Base-by-base conservation (phyloP, 2,113 vertebrate genomes). In the Eptesicus fuscus region DNA sequence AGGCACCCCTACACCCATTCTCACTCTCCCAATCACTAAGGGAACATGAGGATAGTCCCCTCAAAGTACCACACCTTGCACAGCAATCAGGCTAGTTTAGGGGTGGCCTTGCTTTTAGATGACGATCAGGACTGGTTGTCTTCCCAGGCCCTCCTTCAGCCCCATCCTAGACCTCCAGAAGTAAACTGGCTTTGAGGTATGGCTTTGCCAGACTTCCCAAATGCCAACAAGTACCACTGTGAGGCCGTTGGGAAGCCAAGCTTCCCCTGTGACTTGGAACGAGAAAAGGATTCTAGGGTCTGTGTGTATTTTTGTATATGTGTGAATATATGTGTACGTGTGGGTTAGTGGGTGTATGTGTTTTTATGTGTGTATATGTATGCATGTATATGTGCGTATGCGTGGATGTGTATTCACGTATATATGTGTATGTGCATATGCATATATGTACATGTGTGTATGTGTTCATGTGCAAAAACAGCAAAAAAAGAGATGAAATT, bases 401-500 rank as follows among this genome's bases (percentile, higher is more conserved):
- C 51, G 25, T 51, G 32, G 25, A 20, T 30, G 28, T 8, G 22
- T 79, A 13, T 22, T 12, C 37, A 11, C 9, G 7, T 7, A 2
- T 67, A 4, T 30, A 11, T n/a, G 5, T 83, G 32, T 32, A 6
- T 22, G 9, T 22, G 7, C 44, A 7, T 11, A 5, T 51, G 42
- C 12, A 10, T 32, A 7, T 12, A 11, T 35, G 12, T 4, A 8
- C 42, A 8, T 73, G 16, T 8, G 8, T 53, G 2, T n/a, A 0
- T 3, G 10, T 56, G 44, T 25, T 4, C 32, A 44, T 59, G 23
- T 37, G 44, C 8, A 49, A 17, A 37, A 61, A 59, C 4, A 77
- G 59, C 44, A 7, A 18, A 32, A 77, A 70, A 44, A 40, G 69
- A 85, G n/a, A 32, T 2, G n/a, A 40, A 18, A 17, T 13, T 49